Base-by-base conservation (phyloP, 2,113 vertebrate species). In the Toxotes jaculatrix region DNA sequence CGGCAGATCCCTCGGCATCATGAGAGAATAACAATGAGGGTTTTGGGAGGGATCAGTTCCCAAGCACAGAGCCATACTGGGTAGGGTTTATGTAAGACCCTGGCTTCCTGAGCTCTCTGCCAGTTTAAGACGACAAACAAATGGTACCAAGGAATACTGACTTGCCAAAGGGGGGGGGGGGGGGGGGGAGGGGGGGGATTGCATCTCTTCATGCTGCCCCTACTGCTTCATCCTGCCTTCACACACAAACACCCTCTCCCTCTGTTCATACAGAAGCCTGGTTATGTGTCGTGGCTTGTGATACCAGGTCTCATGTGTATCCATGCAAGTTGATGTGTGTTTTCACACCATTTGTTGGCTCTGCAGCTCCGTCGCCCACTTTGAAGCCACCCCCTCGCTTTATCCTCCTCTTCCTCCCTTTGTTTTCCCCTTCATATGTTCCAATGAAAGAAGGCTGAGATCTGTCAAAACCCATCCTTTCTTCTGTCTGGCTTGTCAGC, bases 21-120 rank as follows among this genome's bases (percentile, higher is more conserved):
- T 74, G 87, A 82, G 81, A 83, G 93, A 94, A 93, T 94, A 93
- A 89, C 90, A 94, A 94, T 93, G 87, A 94, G 93, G 91, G 87
- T 74, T 91, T 92, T 89, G 89, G 85, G 79, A 87, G 89, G 89
- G 92, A 93, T 92, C 87, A 90, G 90, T 89, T 89, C 84, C 84
- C 85, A 79, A 88, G 87, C 84, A 83, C 73, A 78, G 74, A 82
- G 85, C 91, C 91, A 82, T 79, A 89, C 88, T 87, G 84, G 92
- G 84, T 64, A 75, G 79, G 86, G 86, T 92, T 94, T 90, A 87
- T 77, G 82, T 91, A 91, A 94, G 88, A 89, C 87, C 83, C 73
- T 38, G 87, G 90, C 88, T 90, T 93, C 79, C 77, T 77, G 82
- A 88, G 89, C 74, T 87, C 83, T 87, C 73, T 60, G 88, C 81